phyloP scores from a whole-genome alignment of 1,140 invertebrate genomes.

The Tribolium madens region DNA sequence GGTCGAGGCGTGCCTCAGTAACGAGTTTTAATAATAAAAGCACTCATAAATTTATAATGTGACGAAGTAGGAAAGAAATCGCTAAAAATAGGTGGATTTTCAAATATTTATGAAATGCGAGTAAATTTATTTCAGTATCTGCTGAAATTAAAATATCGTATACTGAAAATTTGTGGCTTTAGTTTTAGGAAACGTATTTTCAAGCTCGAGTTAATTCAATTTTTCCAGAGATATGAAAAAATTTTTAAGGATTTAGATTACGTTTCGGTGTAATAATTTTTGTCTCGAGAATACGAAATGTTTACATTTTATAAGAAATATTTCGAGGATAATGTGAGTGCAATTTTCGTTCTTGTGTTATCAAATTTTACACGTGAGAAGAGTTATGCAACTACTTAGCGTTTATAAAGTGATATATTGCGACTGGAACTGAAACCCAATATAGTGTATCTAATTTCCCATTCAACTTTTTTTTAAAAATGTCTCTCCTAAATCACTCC shows the following conservation, averaged over 20 bases:
- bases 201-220: neutral
- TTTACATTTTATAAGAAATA: too few species aligned
- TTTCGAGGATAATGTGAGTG: too few species aligned
- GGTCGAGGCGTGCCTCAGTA: neutral
- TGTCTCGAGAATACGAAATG: too few species aligned
- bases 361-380: too few species aligned
- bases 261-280: too few species aligned
- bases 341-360: too few species aligned
- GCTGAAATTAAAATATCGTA: neutral
- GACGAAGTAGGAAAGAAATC: neutral
- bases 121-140: neutral
- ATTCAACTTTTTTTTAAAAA: neutral
- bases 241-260: too few species aligned
- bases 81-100: neutral
- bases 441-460: neutral
- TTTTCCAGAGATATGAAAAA: neutral
- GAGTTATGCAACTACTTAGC: too few species aligned
- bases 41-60: neutral
- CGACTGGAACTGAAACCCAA: too few species aligned
- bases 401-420: too few species aligned
- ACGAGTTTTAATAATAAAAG: neutral
- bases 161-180: neutral
- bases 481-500: neutral
- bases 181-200: neutral
- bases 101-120: neutral